These are phyloP conservation scores for Gymnosoma rotundatum DNA, from an alignment of 2,888 invertebrate species.

Conservation along the genomic window DNA sequence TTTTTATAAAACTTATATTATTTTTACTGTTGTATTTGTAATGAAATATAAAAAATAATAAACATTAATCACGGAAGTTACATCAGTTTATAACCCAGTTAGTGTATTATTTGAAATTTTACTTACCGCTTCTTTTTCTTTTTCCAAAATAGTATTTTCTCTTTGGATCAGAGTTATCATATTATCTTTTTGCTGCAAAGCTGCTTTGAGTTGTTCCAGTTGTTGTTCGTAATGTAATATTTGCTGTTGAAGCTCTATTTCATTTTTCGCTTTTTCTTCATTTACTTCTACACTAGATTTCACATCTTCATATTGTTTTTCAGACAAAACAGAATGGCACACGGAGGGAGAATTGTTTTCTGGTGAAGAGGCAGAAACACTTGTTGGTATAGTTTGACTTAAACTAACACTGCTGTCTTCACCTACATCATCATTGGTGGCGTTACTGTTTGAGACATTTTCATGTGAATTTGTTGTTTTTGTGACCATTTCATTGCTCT, in stretches of 20 bases:
- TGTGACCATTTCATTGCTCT: slow-evolving; percentile 21
- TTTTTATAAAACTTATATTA: too few species aligned
- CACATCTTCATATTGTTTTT: slow-evolving; percentile 34
- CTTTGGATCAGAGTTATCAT: slow-evolving; percentile 79
- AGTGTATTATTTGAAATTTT: neutral
- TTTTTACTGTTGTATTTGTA: too few species aligned
- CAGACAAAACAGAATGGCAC: slow-evolving; percentile 69
- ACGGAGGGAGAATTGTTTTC: slow-evolving; percentile 50
- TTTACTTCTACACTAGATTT: neutral
- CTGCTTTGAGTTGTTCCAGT: slow-evolving; percentile 77
- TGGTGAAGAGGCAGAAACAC: slow-evolving; percentile 37
- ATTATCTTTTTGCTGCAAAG: slow-evolving; percentile 80
- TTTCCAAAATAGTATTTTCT: slow-evolving; percentile 80
- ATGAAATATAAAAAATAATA: too few species aligned
- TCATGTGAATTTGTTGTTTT: slow-evolving; percentile 46
- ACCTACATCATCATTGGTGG: slow-evolving; percentile 57
- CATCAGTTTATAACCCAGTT: too few species aligned
- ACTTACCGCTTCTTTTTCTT: slow-evolving; percentile 79
- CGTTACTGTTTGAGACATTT: slow-evolving; percentile 22
- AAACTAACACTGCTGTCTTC: slow-evolving; percentile 50
- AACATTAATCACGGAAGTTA: too few species aligned
- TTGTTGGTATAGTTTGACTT: slow-evolving; percentile 46
- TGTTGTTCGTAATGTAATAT: slow-evolving; percentile 75
- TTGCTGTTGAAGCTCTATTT: slow-evolving; percentile 73
- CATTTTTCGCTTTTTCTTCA: slow-evolving; percentile 6